Evolutionary conservation across 2,797 vertebrate species (phyloP), one percentile per base, ranked within the genome.

Genomic region (Tangara arthus): DNA sequence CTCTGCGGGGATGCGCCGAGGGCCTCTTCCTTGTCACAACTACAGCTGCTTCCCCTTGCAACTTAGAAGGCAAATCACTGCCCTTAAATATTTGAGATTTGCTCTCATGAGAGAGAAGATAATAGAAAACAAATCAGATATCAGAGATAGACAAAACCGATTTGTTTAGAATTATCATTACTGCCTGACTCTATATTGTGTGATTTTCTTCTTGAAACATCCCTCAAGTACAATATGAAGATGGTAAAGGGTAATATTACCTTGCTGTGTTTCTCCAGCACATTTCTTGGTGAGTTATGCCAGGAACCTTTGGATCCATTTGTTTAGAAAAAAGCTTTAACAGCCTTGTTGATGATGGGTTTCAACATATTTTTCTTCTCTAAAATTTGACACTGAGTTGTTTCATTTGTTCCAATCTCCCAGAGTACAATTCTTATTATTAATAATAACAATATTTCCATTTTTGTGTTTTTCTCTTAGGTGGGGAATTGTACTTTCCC

Each of bases 391-490:
- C 32, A 37, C 17, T 24, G 16, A 59, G 28, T 56, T 89, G 18
- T 85, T 93, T 78, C 41, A 42, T 79, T 82, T 80, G 9, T 75
- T 87, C 28, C n/a, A 15, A 19, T 61, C 12, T 78, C 50, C 47
- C 15, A 63, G 47, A 71, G 42, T 75, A 60, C 22, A 64, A 27
- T 42, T 84, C 49, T 55, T 81, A n/a, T 88, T 75, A 70, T 56
- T 90, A 56, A 12, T 89, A 95, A 82, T 77, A 89, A 87, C 12
- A 68, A 23, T 79, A 93, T 55, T 71, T 41, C 44, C 15, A 30
- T 30, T 53, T 94, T 94, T 37, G 16, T 78, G 73, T 44, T 80
- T 83, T 83, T 60, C 23, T 75, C 19, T 83, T 83, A 75, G 35
- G 17, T 71, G 20, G 5, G 24, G 42, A 78, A 78, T 77, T 86